A percentile compares a stretch with the other conserved stretches of the same genome.
These are phyloP conservation scores for Emmelina monodactyla DNA, from an alignment of 2,888 invertebrate genomes.

Conservation along the genomic window DNA sequence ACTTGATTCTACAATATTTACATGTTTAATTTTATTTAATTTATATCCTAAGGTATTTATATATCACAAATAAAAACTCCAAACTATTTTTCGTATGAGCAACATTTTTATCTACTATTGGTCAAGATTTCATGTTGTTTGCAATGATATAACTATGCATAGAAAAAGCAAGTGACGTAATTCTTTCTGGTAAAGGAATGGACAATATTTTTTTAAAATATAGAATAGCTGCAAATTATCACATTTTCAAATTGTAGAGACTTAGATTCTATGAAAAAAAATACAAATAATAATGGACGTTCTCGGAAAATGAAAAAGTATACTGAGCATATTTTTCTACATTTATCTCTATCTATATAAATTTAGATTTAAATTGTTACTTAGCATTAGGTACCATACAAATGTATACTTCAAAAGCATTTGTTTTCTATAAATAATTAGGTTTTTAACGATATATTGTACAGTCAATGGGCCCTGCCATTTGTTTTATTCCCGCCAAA, in stretches of 20 bases:
- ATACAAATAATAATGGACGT: constrained; percentile 21
- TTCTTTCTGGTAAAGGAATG: background rate
- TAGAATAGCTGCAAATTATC: constrained; percentile 2
- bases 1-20: constrained; percentile 41
- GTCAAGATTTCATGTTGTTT: constrained; percentile 34
- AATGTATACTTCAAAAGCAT: constrained; percentile 52
- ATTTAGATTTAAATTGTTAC: constrained; percentile 34
- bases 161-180: background rate
- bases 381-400: constrained; percentile 42
- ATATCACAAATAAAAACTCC: constrained; percentile 59
- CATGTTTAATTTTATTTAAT: constrained; percentile 20
- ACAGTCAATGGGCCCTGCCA: constrained; percentile 8
- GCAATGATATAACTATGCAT: constrained; percentile 13
- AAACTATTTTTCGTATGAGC: constrained; percentile 53
- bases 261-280: background rate
- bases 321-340: constrained; percentile 49
- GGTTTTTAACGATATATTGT: constrained; percentile 13
- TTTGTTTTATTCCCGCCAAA: background rate
- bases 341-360: constrained; percentile 53
- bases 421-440: constrained; percentile 38
- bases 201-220: no score
- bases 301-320: constrained; percentile 21
- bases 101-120: constrained; percentile 54
- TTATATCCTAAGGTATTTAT: constrained; percentile 27
- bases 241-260: background rate